Base-by-base conservation (phyloP, 2,113 vertebrate species). In the Cinclus cinclus region DNA sequence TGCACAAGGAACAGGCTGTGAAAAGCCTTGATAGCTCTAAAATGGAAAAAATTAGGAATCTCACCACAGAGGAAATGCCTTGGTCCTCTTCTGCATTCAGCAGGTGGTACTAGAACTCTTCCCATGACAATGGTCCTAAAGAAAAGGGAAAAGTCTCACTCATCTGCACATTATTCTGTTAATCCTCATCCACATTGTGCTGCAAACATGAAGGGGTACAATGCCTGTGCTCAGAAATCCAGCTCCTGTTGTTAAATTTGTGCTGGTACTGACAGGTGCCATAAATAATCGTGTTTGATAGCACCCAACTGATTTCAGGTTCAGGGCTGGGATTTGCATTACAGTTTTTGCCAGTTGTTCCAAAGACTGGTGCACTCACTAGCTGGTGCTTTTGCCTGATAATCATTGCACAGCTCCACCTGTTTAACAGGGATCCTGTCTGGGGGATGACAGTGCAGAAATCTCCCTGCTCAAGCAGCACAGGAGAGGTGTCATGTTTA, bases 381-480 rank as follows among this genome's bases (percentile, higher is more conserved):
- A 76, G 56, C 58, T 69, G 95, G 44, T 60, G 69, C 17, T 49
- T 80, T 70, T 70, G 47, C 41, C 71, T 74, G 58, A 14, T 52
- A 56, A 49, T 69, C 79, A 24, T 12, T 82, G 63, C 77, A 17
- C 15, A 87, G 90, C 47, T n/a, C 25, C 46, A 27, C 60, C 76
- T 89, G 81, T 60, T 75, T 65, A 37, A 63, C 44, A 68, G 50
- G 18, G 67, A 39, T 60, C 27, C 60, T 35, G 0, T 64, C 24
- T 64, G 83, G 59, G 33, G 60, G 56, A 50, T 81, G 85, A 14
- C 82, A 31, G 50, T 49, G 68, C 80, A 95, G 73, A 89, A 84
- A 71, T 7, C 44, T 93, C 71, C 23, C 31, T 22, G 55, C 47
- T 17, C 65, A 42, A 46, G 58, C 73, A 63, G 70, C 89, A 52